phyloP scores from a whole-genome alignment of 2,888 invertebrate species.

The Deilephila porcellus region DNA sequence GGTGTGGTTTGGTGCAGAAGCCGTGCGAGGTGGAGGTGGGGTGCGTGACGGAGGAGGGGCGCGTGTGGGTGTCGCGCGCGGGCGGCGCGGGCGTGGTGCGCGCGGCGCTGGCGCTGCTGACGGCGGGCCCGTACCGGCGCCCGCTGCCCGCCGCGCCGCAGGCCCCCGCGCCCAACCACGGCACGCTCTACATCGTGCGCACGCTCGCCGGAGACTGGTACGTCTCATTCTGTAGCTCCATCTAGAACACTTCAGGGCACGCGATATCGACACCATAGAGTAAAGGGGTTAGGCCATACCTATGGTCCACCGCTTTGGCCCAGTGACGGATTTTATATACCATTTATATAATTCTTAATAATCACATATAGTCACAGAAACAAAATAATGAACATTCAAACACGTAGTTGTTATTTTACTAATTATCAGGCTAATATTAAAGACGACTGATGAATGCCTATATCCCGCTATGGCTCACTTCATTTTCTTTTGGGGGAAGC shows the following conservation, averaged over 20 bases:
- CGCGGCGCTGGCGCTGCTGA: constrained; percentile 72
- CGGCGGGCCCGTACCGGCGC: constrained; percentile 74
- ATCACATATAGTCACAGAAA: too few relatives aligned
- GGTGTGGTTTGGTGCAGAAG: constrained; percentile 51
- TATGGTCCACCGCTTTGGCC: too few relatives aligned
- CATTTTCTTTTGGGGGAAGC: too few relatives aligned
- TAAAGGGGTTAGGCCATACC: too few relatives aligned
- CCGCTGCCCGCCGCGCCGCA: constrained; percentile 76
- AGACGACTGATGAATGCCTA: too few relatives aligned
- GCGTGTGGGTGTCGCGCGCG: constrained; percentile 77
- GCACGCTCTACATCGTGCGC: constrained; percentile 78
- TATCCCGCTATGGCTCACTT: too few relatives aligned
- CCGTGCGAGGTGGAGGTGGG: constrained; percentile 77
- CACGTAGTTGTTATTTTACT: not conserved
- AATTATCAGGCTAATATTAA: too few relatives aligned
- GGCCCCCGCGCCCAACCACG: constrained; percentile 64
- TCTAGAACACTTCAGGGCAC: too few relatives aligned
- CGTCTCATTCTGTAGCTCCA: not conserved
- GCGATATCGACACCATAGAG: too few relatives aligned
- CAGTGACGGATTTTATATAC: too few relatives aligned
- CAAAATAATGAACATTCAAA: not conserved
- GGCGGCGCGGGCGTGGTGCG: constrained; percentile 71
- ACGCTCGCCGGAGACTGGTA: constrained; percentile 80
- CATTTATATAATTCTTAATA: too few relatives aligned
- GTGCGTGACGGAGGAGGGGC: constrained; percentile 78